Evolutionary conservation across 1,140 invertebrate species (phyloP), one percentile per base, ranked within the genome.

Genomic region (Lucilia sericata): DNA sequence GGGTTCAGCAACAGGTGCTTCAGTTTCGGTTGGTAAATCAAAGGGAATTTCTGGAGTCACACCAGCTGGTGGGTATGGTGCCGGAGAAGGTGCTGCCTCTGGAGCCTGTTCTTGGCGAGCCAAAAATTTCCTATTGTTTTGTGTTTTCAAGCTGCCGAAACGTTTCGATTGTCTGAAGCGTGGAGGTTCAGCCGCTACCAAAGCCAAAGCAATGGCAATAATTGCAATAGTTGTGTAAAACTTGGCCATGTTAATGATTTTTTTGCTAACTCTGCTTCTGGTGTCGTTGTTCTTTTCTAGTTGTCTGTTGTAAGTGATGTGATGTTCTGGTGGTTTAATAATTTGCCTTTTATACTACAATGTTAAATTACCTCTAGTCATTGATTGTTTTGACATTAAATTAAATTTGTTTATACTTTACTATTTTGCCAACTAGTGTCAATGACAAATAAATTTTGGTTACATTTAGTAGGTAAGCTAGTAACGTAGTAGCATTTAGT

Each of bases 11-110:
- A 30, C 55, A 9, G 85, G 88, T 8, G 89, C 87, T 21, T 90
- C 88, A 1, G 88, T 88, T 83, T 89, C 88, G 17, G 87, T 86
- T 25, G 89, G 89, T 78, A 90, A 84, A 51, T 90, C 89, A 17
- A 90, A 90, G 5, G 89, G 86, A 17, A 89, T 84, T 30, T 87
- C 86, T 1, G 89, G 89, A 0, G 89, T 90, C 0, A 90, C 87
- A 47, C 89, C 89, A 2, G 89, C 88, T 7, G 89, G 84, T 0
- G 88, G 88, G 85, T 90, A 90, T 13, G 89, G 89, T 21, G 87
- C 87, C 0, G 89, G 86, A 86, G 87, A 86, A 36, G 85, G 14
- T 42, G 87, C 21, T 13, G 83, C 83, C 0, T 78, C 83, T 30
- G 86, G 30, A 82, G 87, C 80, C 84, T 84, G 85, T 74, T 85